phyloP scores from a whole-genome alignment of 2,113 vertebrate species.

The Prinia subflava region DNA sequence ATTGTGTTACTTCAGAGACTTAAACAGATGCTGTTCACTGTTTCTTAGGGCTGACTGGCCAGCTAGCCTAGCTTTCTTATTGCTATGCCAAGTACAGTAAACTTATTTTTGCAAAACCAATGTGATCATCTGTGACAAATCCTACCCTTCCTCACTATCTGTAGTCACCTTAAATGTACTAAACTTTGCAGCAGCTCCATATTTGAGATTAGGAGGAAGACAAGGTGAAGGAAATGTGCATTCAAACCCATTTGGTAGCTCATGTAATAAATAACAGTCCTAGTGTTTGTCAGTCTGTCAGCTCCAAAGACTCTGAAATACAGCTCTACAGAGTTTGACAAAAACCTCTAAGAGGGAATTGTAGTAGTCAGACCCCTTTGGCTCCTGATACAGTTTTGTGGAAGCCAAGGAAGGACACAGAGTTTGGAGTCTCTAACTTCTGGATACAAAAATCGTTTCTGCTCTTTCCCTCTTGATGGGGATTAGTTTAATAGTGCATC shows the following conservation, averaged over 20 bases:
- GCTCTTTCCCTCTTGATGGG: background rate
- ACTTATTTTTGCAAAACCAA: slow-evolving; percentile 43
- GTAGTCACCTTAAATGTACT: background rate
- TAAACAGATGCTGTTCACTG: slow-evolving; percentile 38
- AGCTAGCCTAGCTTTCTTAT: background rate
- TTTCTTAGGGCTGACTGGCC: slow-evolving; percentile 21
- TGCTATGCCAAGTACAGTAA: background rate
- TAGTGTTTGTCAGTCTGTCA: background rate
- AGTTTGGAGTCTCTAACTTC: background rate
- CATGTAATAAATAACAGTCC: background rate
- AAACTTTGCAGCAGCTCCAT: background rate
- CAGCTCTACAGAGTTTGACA: background rate
- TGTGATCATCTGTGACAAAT: slow-evolving; percentile 12
- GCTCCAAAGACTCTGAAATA: background rate
- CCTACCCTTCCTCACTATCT: background rate
- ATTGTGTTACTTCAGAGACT: slow-evolving; percentile 47
- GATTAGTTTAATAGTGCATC: background rate
- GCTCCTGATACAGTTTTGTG: background rate
- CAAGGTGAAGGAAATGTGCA: background rate
- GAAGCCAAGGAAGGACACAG: background rate
- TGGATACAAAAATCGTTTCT: background rate
- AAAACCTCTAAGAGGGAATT: background rate
- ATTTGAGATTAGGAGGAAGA: background rate
- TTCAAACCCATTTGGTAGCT: background rate
- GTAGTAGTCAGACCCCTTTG: background rate